Evolutionary conservation across 2,888 invertebrate genomes (phyloP).

Genomic region (Julus scandinavius): DNA sequence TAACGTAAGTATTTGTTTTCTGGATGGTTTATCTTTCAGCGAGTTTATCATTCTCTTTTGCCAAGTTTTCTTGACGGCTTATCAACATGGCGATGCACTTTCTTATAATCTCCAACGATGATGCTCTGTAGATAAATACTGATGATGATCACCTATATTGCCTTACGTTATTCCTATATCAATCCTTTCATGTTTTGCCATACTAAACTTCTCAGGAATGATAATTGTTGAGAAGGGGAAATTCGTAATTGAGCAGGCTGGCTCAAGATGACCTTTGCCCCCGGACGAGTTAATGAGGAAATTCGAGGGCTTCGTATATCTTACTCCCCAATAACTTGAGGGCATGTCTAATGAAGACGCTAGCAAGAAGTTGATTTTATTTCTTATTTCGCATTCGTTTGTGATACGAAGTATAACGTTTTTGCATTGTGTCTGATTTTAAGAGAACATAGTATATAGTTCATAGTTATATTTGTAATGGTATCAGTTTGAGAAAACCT

Average conservation of each 20-base stretch:
- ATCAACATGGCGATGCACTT: constrained; percentile 25
- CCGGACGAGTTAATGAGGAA: constrained; percentile 25
- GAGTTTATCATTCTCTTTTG: not conserved
- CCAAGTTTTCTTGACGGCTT: not conserved
- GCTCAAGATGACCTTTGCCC: not conserved
- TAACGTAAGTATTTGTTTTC: not conserved
- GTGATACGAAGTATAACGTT: too few species aligned
- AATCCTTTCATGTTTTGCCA: not conserved
- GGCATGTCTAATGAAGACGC: not conserved
- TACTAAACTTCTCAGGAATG: not conserved
- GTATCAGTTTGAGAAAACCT: too few species aligned
- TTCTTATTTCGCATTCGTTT: too few species aligned
- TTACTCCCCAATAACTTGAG: too few species aligned
- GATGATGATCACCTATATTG: not conserved
- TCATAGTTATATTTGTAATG: too few species aligned
- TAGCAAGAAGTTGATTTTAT: not conserved
- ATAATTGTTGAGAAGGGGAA: not conserved
- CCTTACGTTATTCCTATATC: not conserved
- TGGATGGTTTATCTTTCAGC: not conserved
- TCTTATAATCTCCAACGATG: not conserved
- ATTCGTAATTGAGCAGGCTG: constrained; percentile 3
- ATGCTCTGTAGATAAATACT: not conserved
- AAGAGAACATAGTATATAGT: too few species aligned
- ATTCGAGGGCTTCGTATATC: not conserved
- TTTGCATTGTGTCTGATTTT: too few species aligned